phyloP scores from a whole-genome alignment of 2,113 vertebrate genomes.

The Elephantulus edwardii region DNA sequence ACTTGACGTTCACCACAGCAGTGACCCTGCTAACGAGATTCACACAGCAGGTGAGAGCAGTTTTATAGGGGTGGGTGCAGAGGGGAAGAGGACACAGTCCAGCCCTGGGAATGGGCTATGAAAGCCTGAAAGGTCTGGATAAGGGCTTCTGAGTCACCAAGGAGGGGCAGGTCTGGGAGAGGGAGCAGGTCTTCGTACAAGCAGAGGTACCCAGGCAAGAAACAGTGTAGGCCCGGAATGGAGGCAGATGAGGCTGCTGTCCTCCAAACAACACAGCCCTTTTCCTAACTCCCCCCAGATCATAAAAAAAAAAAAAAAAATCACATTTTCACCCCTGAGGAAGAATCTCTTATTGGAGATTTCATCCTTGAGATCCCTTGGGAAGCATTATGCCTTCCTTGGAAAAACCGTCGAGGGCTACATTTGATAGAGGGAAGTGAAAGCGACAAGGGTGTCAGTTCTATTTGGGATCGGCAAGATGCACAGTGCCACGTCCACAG shows the following conservation, averaged over 20 bases:
- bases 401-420: background rate
- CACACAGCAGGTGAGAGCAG: background rate
- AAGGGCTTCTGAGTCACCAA: background rate
- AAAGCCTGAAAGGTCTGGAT: background rate
- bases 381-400: background rate
- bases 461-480: background rate
- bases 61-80: no score
- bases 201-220: background rate
- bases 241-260: background rate
- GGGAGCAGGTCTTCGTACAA: background rate
- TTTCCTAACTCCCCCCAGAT: background rate
- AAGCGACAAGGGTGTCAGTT: background rate
- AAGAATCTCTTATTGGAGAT: conserved; percentile 3
- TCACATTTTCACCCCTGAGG: conserved; percentile 21
- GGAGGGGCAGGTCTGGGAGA: background rate
- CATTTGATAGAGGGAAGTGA: background rate
- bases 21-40: no score
- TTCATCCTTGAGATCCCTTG: conserved; percentile 10
- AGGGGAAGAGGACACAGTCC: background rate
- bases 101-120: background rate
- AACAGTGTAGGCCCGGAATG: background rate
- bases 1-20: no score
- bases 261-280: background rate
- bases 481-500: background rate
- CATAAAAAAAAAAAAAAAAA: no score